phyloP scores from a whole-genome alignment of 2,888 invertebrate species.

The Abscondita cerata region DNA sequence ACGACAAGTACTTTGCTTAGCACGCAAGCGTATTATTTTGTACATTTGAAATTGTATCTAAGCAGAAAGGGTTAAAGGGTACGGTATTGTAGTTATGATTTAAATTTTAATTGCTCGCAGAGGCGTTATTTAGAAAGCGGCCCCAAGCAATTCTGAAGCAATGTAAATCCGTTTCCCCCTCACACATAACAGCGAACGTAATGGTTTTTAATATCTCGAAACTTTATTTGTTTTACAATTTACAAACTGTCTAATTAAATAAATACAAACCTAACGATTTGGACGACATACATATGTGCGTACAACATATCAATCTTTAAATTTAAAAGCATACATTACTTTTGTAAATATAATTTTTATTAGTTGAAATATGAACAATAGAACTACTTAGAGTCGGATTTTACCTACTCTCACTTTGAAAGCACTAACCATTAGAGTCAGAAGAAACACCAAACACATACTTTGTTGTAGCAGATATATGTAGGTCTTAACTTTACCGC shows the following conservation, averaged over 20 bases:
- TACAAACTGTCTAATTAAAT: slow-evolving; percentile 53
- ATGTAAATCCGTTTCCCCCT: slow-evolving; percentile 20
- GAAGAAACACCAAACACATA: too few relatives aligned
- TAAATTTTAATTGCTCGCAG: slow-evolving; percentile 30
- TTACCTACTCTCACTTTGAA: too few relatives aligned
- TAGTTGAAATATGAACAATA: too few relatives aligned
- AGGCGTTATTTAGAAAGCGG: slow-evolving; percentile 27
- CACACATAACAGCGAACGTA: slow-evolving; percentile 17
- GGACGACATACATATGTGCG: too few relatives aligned
- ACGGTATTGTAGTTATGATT: slow-evolving; percentile 30
- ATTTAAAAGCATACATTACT: too few relatives aligned
- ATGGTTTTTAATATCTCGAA: slow-evolving; percentile 24
- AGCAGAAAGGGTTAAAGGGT: slow-evolving; percentile 26
- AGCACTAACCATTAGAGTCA: too few relatives aligned
- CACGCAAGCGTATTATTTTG: slow-evolving; percentile 4
- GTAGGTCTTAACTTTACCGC: too few relatives aligned
- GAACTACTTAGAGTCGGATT: too few relatives aligned
- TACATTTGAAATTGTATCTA: slow-evolving; percentile 23
- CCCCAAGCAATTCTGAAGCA: slow-evolving; percentile 21
- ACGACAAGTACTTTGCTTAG: slow-evolving; percentile 4
- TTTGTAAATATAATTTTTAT: too few relatives aligned
- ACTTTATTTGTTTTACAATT: slow-evolving; percentile 25
- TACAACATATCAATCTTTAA: too few relatives aligned
- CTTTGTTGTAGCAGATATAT: too few relatives aligned
- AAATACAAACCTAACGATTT: too few relatives aligned